These are phyloP conservation scores for Stegodyphus dumicola DNA, from an alignment of 1,140 invertebrate species.

Conservation along the genomic window DNA sequence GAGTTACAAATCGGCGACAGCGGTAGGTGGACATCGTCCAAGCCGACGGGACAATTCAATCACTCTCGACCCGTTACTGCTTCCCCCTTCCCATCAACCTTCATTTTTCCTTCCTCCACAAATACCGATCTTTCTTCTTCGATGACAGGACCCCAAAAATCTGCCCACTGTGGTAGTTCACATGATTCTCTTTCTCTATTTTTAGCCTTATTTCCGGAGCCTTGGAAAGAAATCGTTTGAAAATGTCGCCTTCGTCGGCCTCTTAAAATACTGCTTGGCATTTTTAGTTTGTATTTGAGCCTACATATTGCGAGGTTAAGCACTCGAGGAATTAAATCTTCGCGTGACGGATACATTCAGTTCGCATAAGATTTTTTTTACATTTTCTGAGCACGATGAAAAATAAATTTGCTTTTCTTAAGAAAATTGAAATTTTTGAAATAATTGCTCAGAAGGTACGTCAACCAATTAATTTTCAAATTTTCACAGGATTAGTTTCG, in stretches of 20 bases:
- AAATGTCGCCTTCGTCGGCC: neutral
- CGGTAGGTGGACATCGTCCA: slow-evolving; percentile 45
- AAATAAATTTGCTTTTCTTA: too few species aligned
- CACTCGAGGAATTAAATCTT: too few species aligned
- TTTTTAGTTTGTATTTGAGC: too few species aligned
- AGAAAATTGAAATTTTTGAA: too few species aligned
- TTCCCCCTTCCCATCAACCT: slow-evolving; percentile 2
- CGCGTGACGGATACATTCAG: too few species aligned
- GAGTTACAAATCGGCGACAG: slow-evolving; percentile 41
- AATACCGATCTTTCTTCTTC: slow-evolving; percentile 46
- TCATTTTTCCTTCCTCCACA: slow-evolving; percentile 25
- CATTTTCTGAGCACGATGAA: too few species aligned
- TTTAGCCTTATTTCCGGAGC: slow-evolving; percentile 1
- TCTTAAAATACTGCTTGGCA: too few species aligned
- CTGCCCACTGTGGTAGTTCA: slow-evolving; percentile 1
- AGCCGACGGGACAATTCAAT: slow-evolving; percentile 52
- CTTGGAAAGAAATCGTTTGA: slow-evolving; percentile 3
- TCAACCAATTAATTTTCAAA: too few species aligned
- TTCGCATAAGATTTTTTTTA: too few species aligned
- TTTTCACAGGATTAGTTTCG: too few species aligned
- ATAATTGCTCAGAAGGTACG: too few species aligned
- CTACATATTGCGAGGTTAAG: too few species aligned
- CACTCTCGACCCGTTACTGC: neutral
- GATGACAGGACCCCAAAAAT: slow-evolving; percentile 44
- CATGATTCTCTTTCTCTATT: slow-evolving; percentile 9